Conservation (phyloP, 2,888 invertebrate species). For the Drosophila birchii region DNA sequence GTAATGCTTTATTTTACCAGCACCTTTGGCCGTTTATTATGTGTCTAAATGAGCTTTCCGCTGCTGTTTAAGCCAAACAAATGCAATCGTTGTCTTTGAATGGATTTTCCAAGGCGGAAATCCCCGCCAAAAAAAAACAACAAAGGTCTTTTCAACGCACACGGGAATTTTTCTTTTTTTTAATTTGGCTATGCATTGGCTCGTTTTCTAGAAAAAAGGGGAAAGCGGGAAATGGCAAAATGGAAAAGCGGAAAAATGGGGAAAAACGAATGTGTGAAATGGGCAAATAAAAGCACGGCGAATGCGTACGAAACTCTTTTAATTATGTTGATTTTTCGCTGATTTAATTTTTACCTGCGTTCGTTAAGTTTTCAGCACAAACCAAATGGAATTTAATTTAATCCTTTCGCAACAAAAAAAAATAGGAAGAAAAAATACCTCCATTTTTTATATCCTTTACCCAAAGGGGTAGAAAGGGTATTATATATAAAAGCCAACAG, state of each 20-base stretch:
- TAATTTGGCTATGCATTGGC: constrained; percentile 25
- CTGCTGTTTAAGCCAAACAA: constrained; percentile 6
- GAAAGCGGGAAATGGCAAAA: not conserved
- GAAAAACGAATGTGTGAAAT: constrained; percentile 11
- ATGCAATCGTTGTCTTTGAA: constrained; percentile 8
- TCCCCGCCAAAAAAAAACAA: constrained; percentile 6
- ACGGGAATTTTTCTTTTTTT: constrained; percentile 5
- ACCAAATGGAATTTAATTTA: constrained; percentile 73
- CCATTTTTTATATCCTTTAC: constrained; percentile 1
- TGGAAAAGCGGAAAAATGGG: not conserved
- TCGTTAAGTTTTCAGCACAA: constrained; percentile 48
- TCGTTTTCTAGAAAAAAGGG: constrained; percentile 20
- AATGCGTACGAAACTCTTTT: constrained; percentile 52
- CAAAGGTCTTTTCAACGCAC: not conserved
- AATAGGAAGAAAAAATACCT: constrained; percentile 8
- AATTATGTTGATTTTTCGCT: constrained; percentile 74
- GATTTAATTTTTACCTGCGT: constrained; percentile 68
- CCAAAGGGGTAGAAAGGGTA: not conserved
- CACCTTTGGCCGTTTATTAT: not conserved
- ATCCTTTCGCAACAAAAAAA: constrained; percentile 59
- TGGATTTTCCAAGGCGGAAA: constrained; percentile 19
- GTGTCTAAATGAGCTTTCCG: not conserved
- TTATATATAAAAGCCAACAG: not conserved
- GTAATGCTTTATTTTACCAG: not conserved
- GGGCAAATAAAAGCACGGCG: constrained; percentile 31